A percentile compares a stretch with the other conserved stretches of the same genome.
Conservation (phyloP, 2,888 invertebrate genomes). For the Phyllotreta striolata region DNA sequence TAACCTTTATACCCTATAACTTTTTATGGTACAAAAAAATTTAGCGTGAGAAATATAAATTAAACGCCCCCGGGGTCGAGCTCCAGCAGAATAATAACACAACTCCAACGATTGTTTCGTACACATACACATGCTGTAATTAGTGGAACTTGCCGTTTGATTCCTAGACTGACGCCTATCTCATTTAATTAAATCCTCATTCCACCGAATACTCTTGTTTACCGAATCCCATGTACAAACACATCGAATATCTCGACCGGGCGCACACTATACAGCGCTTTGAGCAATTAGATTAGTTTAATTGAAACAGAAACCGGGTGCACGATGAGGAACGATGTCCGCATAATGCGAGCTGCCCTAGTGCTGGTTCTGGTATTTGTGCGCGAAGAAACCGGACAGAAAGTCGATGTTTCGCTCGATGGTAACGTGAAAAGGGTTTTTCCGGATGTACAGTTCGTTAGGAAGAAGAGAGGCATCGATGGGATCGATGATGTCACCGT, state of each 20-base stretch:
- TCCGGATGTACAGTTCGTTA: slow-evolving; percentile 43
- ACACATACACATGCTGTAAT: no score
- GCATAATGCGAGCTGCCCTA: slow-evolving; percentile 20
- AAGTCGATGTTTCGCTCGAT: slow-evolving; percentile 35
- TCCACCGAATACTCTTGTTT: slow-evolving; percentile 14
- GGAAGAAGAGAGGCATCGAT: slow-evolving; percentile 27
- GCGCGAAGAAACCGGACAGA: neutral
- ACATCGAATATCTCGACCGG: slow-evolving; percentile 10
- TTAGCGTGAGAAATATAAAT: no score
- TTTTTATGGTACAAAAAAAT: no score
- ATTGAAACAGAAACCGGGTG: no score
- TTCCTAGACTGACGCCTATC: slow-evolving; percentile 10
- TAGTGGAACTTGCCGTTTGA: no score
- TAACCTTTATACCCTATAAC: no score
- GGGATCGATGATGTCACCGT: neutral
- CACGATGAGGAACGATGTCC: slow-evolving; percentile 29
- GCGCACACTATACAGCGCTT: neutral
- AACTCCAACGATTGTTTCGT: no score
- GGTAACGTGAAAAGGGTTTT: slow-evolving; percentile 44
- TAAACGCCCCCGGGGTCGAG: no score
- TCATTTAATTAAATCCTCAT: slow-evolving; percentile 9
- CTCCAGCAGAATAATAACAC: no score
- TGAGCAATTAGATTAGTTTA: neutral
- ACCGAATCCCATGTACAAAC: slow-evolving; percentile 6
- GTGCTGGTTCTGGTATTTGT: neutral